Evolutionary conservation across 2,113 vertebrate genomes (phyloP).

Genomic region (Pomatorhinus ruficollis): DNA sequence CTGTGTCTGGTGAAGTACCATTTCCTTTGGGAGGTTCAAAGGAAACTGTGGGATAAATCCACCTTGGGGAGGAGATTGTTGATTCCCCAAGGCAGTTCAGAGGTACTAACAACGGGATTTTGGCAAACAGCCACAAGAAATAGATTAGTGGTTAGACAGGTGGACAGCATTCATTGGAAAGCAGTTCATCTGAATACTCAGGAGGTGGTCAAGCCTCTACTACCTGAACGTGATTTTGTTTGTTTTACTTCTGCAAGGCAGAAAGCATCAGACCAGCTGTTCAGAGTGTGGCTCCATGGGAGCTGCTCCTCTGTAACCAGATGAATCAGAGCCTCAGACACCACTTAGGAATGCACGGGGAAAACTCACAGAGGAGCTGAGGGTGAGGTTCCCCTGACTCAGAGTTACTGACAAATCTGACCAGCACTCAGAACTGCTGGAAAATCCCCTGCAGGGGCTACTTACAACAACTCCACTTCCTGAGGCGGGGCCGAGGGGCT

Average conservation of each 20-base stretch:
- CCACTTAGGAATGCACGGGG: neutral
- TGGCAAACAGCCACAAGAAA: neutral
- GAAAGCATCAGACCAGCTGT: neutral
- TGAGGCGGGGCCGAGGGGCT: slow-evolving; percentile 65
- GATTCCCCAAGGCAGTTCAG: neutral
- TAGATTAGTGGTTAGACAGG: slow-evolving; percentile 53
- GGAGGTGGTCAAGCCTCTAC: neutral
- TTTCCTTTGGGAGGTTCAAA: neutral
- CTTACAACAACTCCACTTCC: slow-evolving; percentile 73
- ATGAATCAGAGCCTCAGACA: neutral
- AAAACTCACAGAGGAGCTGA: neutral
- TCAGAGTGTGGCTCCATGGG: neutral
- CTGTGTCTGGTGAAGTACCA: neutral
- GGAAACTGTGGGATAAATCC: neutral
- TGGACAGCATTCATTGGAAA: neutral
- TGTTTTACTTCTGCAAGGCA: neutral
- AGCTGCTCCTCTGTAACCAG: neutral
- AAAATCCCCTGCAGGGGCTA: slow-evolving; percentile 27
- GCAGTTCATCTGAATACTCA: neutral
- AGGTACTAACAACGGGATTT: neutral
- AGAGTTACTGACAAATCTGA: neutral
- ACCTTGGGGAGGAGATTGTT: neutral
- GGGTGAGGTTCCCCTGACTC: neutral
- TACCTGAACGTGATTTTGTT: neutral
- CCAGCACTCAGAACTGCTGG: slow-evolving; percentile 15